Percentiles rank a stretch among this genome's conserved stretches.
phyloP scores from a whole-genome alignment of 2,113 vertebrate genomes.

The Nannospalax galili region DNA sequence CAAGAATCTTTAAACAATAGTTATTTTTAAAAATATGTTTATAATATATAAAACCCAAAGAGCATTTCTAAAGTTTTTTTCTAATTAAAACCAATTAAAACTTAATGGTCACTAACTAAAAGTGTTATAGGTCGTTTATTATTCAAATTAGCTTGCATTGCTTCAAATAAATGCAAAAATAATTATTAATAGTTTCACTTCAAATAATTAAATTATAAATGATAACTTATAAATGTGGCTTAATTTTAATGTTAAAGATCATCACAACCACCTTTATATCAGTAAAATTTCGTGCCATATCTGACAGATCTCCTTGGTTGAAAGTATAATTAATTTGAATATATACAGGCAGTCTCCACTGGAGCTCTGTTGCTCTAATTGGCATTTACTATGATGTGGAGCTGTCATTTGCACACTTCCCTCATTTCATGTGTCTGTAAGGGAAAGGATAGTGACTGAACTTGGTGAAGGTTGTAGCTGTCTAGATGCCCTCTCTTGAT shows the following conservation, averaged over 20 bases:
- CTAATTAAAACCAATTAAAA: slow-evolving; percentile 20
- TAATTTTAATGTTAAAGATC: not conserved
- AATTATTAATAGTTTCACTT: not conserved
- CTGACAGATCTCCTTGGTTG: not conserved
- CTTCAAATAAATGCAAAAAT: not conserved
- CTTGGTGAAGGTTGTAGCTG: not conserved
- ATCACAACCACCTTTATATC: not conserved
- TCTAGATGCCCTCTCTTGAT: not conserved
- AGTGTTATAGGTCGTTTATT: not conserved
- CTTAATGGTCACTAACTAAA: slow-evolving; percentile 7
- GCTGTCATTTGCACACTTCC: too few species aligned
- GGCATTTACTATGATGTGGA: not conserved
- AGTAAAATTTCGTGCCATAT: not conserved
- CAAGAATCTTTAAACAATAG: not conserved
- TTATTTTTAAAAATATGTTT: not conserved
- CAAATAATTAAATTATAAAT: slow-evolving; percentile 4
- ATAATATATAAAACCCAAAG: not conserved
- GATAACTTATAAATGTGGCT: not conserved
- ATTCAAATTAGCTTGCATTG: not conserved
- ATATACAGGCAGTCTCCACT: rapidly evolving
- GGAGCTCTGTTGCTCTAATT: not conserved
- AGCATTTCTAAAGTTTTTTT: slow-evolving; percentile 26
- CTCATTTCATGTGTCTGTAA: not conserved
- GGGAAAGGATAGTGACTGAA: not conserved
- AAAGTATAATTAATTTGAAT: not conserved